Conservation (phyloP, 2,113 vertebrate genomes). For the Ophiodon elongatus region DNA sequence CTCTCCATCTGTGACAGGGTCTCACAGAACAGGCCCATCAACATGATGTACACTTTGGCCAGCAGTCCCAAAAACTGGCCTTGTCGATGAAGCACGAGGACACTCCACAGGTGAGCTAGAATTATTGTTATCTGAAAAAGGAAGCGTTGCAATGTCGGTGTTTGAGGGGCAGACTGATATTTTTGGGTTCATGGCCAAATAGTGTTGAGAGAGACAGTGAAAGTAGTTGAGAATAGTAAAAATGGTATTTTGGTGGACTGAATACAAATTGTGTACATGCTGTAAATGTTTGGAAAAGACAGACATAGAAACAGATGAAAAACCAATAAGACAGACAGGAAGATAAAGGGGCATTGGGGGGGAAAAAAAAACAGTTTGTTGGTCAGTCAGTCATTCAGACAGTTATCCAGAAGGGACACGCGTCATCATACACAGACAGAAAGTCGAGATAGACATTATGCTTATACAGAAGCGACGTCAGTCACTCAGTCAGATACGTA, state of each 20-base stretch:
- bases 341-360: not conserved
- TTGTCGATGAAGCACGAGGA: conserved; percentile 15
- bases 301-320: conserved; percentile 7
- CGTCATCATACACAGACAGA: conserved; percentile 37
- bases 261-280: not conserved
- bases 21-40: conserved; percentile 1
- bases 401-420: conserved; percentile 28
- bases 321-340: conserved; percentile 9
- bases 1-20: conserved; percentile 60
- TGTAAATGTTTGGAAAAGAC: conserved; percentile 13
- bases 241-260: not conserved
- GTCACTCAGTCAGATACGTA: conserved; percentile 29
- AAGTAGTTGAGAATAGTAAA: not conserved
- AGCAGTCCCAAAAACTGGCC: conserved; percentile 1
- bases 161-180: conserved; percentile 2
- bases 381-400: conserved; percentile 52
- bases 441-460: conserved; percentile 54
- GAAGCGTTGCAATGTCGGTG: not conserved
- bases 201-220: not conserved
- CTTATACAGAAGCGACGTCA: conserved; percentile 37
- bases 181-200: not conserved
- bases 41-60: conserved; percentile 17
- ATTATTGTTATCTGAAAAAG: not conserved
- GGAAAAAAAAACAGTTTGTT: conserved; percentile 22
- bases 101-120: conserved; percentile 36